Percentiles rank a stretch among this genome's conserved stretches.
Evolutionary conservation across 2,888 invertebrate genomes (phyloP).

Genomic region (Protonemura montana): DNA sequence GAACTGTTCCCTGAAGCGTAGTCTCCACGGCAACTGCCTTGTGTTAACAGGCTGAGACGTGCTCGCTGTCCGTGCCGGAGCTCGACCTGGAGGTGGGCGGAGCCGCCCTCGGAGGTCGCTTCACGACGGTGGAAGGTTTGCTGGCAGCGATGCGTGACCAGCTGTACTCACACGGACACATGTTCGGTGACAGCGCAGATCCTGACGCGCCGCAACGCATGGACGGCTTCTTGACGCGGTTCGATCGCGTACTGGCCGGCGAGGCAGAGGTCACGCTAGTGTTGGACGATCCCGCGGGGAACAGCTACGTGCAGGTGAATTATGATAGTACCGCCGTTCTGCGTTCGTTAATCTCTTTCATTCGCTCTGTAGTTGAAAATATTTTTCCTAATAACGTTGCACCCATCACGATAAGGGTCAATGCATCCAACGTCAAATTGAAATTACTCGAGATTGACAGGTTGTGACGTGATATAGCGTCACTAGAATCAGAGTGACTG

Average conservation of each 20-base stretch:
- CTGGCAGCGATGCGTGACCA: conserved; percentile 80
- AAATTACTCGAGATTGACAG: no score
- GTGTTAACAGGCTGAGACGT: conserved; percentile 76
- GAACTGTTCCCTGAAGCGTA: no score
- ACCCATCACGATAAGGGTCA: no score
- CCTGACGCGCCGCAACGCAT: conserved; percentile 64
- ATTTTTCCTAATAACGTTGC: no score
- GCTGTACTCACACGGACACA: conserved; percentile 70
- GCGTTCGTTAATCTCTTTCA: no score
- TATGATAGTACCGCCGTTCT: no score
- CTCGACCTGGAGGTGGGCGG: conserved; percentile 87
- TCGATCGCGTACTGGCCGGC: conserved; percentile 73
- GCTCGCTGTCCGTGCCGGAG: conserved; percentile 82
- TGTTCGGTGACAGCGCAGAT: conserved; percentile 77
- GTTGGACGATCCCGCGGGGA: conserved; percentile 96
- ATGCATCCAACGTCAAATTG: no score
- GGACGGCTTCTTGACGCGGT: conserved; percentile 68
- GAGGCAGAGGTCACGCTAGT: conserved; percentile 74
- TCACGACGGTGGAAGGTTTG: conserved; percentile 94
- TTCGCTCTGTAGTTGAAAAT: no score
- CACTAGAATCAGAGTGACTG: no score
- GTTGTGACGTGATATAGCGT: no score
- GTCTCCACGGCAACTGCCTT: no score
- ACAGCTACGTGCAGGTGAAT: conserved; percentile 89
- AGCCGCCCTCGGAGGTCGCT: conserved; percentile 87